Evolutionary conservation across 2,888 invertebrate species (phyloP), one percentile per base, ranked within the genome.

Genomic region (Mesochorus sp.): DNA sequence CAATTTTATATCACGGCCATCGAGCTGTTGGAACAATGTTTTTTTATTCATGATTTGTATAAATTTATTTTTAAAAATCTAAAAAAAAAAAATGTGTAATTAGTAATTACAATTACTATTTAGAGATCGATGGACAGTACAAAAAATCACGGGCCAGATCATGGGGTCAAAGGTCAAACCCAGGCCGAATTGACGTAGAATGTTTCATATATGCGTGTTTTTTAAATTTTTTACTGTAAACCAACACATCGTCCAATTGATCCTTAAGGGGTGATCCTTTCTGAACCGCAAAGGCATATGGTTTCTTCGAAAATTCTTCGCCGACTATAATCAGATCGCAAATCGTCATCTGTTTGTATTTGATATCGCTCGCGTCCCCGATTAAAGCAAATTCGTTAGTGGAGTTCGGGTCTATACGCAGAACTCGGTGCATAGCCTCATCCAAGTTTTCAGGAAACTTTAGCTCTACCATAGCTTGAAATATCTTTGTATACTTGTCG

Each of bases 401-500:
- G 0, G 95, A 95, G 24, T 94, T 94, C 87, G 92, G 3, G 3
- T 64, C 12, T 0, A 94, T 93, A n/a, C 91, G 92, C 14, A 94
- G 91, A 0, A 98, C 96, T 72, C 95, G 93, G 5, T 93, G 92
- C 0, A 98, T 92, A 0, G 98, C 99, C 81, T 96, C 96, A 0
- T 96, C 95, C 42, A 96, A 93, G 2, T 94, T 94, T 28, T 94
- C 92, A 0, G 99, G 99, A 8, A 99, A 93, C 0, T 94, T 94
- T 0, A 98, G 96, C 83, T 95, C 95, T 80, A 91, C 91, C 97
- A 99, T 99, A 0, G 97, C 97, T 89, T 98, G 97, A 97, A 98
- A 98, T 96, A 99, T 98, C 92, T 99, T 99, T 42, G 98, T 99
- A 91, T 98, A 99, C 88, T 98, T 99, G 91, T 99, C 98, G 86